Conservation (phyloP, 23 tunicate species). For the Pegea sp. region DNA sequence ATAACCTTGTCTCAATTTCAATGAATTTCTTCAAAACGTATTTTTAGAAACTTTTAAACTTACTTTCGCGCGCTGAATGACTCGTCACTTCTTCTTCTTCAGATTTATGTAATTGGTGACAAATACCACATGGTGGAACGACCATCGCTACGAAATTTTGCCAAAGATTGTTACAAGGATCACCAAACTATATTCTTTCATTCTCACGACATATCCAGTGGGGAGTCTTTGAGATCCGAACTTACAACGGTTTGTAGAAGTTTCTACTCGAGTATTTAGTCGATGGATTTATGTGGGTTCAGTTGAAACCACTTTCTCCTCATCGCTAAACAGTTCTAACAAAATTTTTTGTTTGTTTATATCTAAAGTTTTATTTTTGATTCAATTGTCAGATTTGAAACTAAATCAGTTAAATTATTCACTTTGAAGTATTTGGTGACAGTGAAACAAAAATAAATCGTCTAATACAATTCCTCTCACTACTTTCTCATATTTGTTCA, state of each 20-base stretch:
- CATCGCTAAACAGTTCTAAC: too few relatives aligned
- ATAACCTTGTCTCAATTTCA: too few relatives aligned
- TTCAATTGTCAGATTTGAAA: too few relatives aligned
- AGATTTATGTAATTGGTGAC: conserved; percentile 62
- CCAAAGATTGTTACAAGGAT: conserved; percentile 12
- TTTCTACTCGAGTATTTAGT: background rate
- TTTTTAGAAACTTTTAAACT: background rate
- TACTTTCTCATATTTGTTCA: too few relatives aligned
- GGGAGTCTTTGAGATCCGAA: conserved; percentile 32
- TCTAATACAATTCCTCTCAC: too few relatives aligned
- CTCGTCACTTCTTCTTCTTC: background rate
- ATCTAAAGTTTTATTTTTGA: too few relatives aligned
- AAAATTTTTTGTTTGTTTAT: too few relatives aligned
- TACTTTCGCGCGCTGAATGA: background rate
- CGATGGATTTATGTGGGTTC: background rate
- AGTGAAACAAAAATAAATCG: too few relatives aligned
- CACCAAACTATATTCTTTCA: conserved; percentile 70
- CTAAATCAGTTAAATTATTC: too few relatives aligned
- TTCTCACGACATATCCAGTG: conserved; percentile 67
- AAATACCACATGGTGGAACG: conserved; percentile 53
- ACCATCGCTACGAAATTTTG: conserved; percentile 57
- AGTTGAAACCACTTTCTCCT: background rate
- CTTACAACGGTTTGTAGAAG: conserved; percentile 42
- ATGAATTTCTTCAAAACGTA: background rate
- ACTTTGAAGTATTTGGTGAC: too few relatives aligned